A percentile compares a stretch with the other conserved stretches of the same genome.
These are phyloP conservation scores for Epizoanthus rinbou DNA, from an alignment of 92 coral and sea anemone genomes.

Conservation along the genomic window DNA sequence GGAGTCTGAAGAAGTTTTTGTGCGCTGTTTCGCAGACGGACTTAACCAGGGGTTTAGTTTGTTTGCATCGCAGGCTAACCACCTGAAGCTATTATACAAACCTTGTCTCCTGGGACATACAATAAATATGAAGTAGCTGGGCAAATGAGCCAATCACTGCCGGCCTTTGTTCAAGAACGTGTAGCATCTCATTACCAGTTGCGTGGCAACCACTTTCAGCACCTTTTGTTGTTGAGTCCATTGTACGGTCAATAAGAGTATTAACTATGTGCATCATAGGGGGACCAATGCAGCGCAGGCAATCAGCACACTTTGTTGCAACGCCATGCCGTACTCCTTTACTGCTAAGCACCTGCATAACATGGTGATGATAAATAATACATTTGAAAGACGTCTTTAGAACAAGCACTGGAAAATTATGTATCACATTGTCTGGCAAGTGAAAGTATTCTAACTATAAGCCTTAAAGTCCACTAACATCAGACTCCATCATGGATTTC, in stretches of 20 bases:
- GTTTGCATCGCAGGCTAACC: too few species aligned
- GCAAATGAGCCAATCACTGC: conserved; percentile 61
- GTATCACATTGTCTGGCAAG: too few species aligned
- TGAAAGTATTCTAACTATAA: too few species aligned
- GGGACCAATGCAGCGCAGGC: conserved; percentile 15
- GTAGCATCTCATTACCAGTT: neutral
- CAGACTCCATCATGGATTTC: too few species aligned
- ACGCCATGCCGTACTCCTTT: conserved; percentile 14
- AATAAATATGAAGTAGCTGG: conserved; percentile 59
- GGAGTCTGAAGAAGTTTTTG: too few species aligned
- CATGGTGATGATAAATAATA: neutral
- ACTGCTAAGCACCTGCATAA: conserved; percentile 4
- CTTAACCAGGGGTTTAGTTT: too few species aligned
- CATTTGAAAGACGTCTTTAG: too few species aligned
- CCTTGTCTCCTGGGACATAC: conserved; percentile 69
- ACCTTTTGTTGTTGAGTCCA: neutral
- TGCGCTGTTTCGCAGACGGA: too few species aligned
- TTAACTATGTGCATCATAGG: neutral
- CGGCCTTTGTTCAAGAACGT: conserved; percentile 42
- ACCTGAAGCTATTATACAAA: neutral
- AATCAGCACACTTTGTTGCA: conserved; percentile 2
- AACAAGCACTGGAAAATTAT: too few species aligned
- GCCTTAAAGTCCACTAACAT: too few species aligned
- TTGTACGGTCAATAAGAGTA: conserved; percentile 15
- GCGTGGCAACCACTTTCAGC: neutral